Conservation (phyloP, 2,888 invertebrate genomes). For the Autographa gamma region DNA sequence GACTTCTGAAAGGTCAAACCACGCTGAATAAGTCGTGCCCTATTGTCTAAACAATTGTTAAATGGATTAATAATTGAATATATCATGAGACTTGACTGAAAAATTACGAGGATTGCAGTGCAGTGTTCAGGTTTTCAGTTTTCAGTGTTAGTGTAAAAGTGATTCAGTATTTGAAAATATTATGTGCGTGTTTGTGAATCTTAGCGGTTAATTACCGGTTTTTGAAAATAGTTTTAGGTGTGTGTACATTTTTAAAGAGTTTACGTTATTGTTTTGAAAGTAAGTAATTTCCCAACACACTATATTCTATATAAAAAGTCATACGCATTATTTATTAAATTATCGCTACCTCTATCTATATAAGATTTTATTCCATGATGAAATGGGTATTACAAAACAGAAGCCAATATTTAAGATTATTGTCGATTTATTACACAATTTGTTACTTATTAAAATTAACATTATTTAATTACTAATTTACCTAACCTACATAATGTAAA, state of each 20-base stretch:
- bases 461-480: no score
- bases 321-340: no score
- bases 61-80: slow-evolving; percentile 56
- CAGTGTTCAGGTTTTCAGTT: slow-evolving; percentile 25
- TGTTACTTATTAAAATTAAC: no score
- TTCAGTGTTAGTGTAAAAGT: slow-evolving; percentile 31
- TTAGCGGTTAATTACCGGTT: background rate
- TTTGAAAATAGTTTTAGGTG: slow-evolving; percentile 15
- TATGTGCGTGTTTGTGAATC: slow-evolving; percentile 18
- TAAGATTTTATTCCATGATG: no score
- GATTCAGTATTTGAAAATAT: slow-evolving; percentile 17
- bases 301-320: no score
- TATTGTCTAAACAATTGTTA: slow-evolving; percentile 69
- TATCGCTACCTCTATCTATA: no score
- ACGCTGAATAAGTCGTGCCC: slow-evolving; percentile 77
- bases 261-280: background rate
- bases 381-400: no score
- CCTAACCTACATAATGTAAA: no score
- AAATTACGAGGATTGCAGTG: slow-evolving; percentile 27
- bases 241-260: background rate
- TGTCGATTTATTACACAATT: no score
- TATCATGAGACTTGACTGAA: slow-evolving; percentile 19
- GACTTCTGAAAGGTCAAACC: slow-evolving; percentile 86
- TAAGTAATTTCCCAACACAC: background rate
- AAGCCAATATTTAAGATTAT: no score